Evolutionary conservation across 1,140 invertebrate genomes (phyloP).

Genomic region (Calliopsis andreniformis): DNA sequence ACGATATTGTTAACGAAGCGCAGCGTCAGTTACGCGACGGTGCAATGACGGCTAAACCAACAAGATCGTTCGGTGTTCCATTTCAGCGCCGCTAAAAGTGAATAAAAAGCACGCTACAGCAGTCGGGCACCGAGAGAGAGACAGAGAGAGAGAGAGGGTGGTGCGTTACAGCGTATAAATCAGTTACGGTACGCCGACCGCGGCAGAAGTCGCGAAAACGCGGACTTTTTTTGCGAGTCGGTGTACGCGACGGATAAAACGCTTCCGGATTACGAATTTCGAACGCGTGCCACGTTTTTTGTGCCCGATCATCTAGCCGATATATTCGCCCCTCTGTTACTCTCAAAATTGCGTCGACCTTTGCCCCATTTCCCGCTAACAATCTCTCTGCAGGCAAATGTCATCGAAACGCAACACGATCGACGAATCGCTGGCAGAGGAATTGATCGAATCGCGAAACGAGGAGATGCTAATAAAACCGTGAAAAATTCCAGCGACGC

Average conservation of each 20-base stretch:
- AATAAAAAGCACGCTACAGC: constrained; percentile 21
- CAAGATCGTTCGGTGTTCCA: constrained; percentile 31
- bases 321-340: no score
- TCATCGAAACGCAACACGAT: no score
- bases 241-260: background rate
- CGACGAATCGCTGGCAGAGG: no score
- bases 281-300: no score
- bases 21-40: background rate
- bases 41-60: constrained; percentile 11
- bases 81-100: constrained; percentile 26
- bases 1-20: constrained; percentile 32
- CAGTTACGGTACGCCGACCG: constrained; percentile 21
- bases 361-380: no score
- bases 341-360: no score
- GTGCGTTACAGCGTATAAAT: constrained; percentile 17
- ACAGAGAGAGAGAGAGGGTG: no score
- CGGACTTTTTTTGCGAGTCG: background rate
- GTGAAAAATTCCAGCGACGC: no score
- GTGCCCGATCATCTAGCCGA: background rate
- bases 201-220: background rate
- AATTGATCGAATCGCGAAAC: no score
- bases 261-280: background rate
- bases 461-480: no score
- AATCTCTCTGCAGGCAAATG: no score
- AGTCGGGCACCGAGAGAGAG: no score